A percentile compares a stretch with the other conserved stretches of the same genome.
Conservation (phyloP, 37 sponge, comb jelly and placozoan species). For the Bolinopsis microptera region DNA sequence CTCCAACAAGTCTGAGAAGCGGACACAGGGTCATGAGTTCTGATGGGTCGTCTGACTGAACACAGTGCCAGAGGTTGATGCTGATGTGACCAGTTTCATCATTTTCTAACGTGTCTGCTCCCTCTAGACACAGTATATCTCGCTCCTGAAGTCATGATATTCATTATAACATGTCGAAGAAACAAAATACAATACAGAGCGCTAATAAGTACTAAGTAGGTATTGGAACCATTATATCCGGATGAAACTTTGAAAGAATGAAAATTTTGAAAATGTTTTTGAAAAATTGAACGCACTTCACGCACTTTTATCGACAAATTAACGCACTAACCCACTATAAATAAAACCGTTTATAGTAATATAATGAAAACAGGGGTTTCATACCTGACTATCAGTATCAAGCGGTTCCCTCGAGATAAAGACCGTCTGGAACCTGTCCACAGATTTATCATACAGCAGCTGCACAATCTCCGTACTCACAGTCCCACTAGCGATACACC, state of each 20-base stretch:
- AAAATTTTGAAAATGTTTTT: too few relatives aligned
- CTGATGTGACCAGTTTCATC: not conserved
- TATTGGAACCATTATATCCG: too few relatives aligned
- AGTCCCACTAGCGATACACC: not conserved
- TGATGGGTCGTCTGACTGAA: not conserved
- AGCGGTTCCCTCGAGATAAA: not conserved
- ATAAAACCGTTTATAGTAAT: too few relatives aligned
- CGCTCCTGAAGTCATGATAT: not conserved
- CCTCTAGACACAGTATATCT: conserved; percentile 44
- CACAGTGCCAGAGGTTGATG: conserved; percentile 18
- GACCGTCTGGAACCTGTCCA: not conserved
- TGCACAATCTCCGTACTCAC: not conserved
- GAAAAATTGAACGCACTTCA: too few relatives aligned
- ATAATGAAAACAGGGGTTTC: too few relatives aligned
- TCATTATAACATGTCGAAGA: too few relatives aligned
- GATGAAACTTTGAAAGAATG: too few relatives aligned
- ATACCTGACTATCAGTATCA: not conserved
- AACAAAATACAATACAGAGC: too few relatives aligned
- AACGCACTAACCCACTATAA: too few relatives aligned
- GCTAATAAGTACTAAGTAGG: too few relatives aligned
- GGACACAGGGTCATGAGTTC: not conserved
- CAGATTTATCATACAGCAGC: not conserved
- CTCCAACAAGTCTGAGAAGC: conserved; percentile 11
- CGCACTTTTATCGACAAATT: too few relatives aligned
- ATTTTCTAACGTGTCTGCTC: conserved; percentile 19